phyloP scores from a whole-genome alignment of 2,888 invertebrate genomes.

The Actias luna region DNA sequence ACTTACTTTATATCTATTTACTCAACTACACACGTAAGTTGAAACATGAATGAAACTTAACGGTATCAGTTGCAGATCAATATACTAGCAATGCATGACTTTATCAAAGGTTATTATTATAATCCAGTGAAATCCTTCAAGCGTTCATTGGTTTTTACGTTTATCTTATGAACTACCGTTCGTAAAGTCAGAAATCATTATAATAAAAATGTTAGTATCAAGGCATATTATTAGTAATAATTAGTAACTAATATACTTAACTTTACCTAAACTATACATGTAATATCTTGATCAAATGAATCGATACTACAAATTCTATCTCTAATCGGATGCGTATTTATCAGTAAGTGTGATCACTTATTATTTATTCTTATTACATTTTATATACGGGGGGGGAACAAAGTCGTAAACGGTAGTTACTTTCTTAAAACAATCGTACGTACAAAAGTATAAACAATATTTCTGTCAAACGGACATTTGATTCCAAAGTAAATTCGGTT shows the following conservation, averaged over 20 bases:
- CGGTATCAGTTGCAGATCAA: constrained; percentile 5
- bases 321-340: no score
- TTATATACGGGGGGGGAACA: no score
- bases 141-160: background rate
- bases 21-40: background rate
- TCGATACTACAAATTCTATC: no score
- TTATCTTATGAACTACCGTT: background rate
- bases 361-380: no score
- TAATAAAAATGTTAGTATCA: no score
- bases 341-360: no score
- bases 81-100: constrained; percentile 23
- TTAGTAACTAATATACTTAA: no score
- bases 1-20: no score
- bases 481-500: background rate
- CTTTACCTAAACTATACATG: no score
- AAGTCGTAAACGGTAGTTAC: no score
- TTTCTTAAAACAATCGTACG: background rate
- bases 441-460: background rate
- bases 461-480: background rate
- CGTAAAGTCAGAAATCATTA: background rate
- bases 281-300: no score
- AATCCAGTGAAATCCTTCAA: background rate
- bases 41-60: constrained; percentile 9
- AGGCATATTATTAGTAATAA: no score
- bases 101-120: background rate